These are phyloP conservation scores for Crotalus horridus DNA, from an alignment of 2,113 vertebrate genomes.

Conservation along the genomic window DNA sequence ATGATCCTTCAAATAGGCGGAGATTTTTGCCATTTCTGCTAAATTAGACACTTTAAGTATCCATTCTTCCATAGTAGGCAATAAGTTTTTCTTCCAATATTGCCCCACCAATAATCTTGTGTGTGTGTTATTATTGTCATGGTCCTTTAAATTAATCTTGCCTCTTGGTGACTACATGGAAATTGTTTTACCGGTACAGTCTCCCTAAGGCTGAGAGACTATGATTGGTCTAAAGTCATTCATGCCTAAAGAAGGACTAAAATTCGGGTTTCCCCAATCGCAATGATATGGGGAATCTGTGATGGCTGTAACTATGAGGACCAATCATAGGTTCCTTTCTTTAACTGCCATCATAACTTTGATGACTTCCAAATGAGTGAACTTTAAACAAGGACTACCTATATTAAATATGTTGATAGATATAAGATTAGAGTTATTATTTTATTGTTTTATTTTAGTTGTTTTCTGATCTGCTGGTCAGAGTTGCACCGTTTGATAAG, in stretches of 20 bases:
- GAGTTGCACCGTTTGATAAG: background rate
- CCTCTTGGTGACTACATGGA: background rate
- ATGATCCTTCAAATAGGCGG: too few species aligned
- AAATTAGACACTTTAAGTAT: too few species aligned
- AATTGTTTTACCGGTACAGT: background rate
- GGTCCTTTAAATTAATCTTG: background rate
- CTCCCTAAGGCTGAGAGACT: background rate
- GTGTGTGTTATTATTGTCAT: background rate
- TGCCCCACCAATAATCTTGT: background rate
- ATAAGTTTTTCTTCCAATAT: too few species aligned
- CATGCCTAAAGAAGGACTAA: background rate
- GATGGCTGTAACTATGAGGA: background rate
- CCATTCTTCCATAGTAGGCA: too few species aligned
- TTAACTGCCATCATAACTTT: background rate
- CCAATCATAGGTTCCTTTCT: background rate
- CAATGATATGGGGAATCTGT: background rate
- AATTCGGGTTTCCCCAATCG: background rate
- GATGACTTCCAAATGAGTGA: too few species aligned
- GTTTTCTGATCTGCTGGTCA: background rate
- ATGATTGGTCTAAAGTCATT: background rate
- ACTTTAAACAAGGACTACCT: too few species aligned
- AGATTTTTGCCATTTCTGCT: too few species aligned
- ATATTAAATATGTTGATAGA: too few species aligned
- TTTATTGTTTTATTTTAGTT: background rate
- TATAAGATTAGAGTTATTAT: background rate